These are phyloP conservation scores for Acinonyx jubatus DNA, from an alignment of 2,113 vertebrate species.

Conservation along the genomic window DNA sequence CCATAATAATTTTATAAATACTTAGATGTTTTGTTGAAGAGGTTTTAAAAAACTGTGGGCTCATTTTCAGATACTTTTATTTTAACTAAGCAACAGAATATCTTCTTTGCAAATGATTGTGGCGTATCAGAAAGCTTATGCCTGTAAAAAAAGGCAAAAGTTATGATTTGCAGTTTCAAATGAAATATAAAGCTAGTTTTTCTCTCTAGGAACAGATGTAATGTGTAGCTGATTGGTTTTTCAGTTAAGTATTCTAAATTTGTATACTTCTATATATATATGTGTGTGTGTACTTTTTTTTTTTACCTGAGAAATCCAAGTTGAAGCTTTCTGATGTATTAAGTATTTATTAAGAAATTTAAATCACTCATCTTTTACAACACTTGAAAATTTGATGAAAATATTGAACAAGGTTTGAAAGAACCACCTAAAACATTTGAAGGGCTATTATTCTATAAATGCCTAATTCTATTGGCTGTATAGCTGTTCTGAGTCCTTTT, in stretches of 20 bases:
- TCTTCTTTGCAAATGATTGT: constrained; percentile 47
- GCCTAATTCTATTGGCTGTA: not conserved
- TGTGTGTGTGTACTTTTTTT: not conserved
- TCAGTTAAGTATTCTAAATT: constrained; percentile 42
- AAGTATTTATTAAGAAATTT: constrained; percentile 36
- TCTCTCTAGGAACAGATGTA: constrained; percentile 11
- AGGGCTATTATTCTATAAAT: not conserved
- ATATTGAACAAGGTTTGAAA: constrained; percentile 47
- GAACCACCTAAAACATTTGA: constrained; percentile 25
- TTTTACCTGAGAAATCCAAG: constrained; percentile 45
- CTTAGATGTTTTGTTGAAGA: constrained; percentile 34
- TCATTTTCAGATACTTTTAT: constrained; percentile 40
- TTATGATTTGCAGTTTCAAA: constrained; percentile 45
- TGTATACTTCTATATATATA: not conserved
- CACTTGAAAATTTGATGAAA: constrained; percentile 50
- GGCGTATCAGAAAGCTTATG: constrained; percentile 27
- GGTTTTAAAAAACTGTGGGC: not conserved
- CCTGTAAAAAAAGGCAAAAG: not conserved
- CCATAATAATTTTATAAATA: constrained; percentile 14
- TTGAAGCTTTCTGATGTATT: constrained; percentile 51
- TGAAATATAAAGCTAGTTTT: constrained; percentile 8
- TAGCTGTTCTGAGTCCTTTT: constrained; percentile 23
- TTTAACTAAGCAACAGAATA: constrained; percentile 21
- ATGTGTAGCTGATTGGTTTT: constrained; percentile 1
- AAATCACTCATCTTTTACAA: not conserved